Conservation (phyloP, 92 coral and sea anemone species). For the Anthopleura xanthogrammica region DNA sequence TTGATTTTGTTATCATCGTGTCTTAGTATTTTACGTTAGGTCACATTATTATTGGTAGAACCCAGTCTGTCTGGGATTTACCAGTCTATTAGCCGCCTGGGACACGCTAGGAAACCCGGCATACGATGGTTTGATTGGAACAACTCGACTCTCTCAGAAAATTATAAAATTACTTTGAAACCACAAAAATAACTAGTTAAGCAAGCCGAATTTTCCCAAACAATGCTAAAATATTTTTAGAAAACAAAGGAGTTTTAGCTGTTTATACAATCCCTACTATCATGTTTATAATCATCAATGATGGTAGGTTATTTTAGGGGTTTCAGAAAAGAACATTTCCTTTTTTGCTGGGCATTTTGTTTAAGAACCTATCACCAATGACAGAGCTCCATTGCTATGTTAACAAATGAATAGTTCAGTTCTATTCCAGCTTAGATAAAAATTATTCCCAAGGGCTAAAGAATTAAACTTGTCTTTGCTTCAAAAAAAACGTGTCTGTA, state of each 20-base stretch:
- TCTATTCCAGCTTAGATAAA: constrained; percentile 5
- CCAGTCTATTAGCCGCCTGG: neutral
- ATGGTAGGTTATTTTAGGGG: neutral
- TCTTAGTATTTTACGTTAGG: constrained; percentile 5
- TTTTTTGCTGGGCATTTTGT: neutral
- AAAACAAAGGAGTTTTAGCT: neutral
- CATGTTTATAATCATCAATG: neutral
- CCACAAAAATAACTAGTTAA: neutral
- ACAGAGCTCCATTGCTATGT: neutral
- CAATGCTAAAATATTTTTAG: neutral
- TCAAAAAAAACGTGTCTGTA: constrained; percentile 44
- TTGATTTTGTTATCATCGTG: neutral
- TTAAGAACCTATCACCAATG: neutral
- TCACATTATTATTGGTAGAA: constrained; percentile 27
- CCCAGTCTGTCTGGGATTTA: neutral
- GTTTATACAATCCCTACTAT: neutral
- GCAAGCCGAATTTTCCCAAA: neutral
- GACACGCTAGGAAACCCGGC: neutral
- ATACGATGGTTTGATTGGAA: neutral
- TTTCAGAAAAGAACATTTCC: neutral
- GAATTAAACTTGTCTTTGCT: constrained; percentile 67
- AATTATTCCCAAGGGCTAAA: constrained; percentile 42
- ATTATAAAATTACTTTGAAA: neutral
- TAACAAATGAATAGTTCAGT: neutral
- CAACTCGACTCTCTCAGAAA: neutral